Evolutionary conservation across 2,113 vertebrate species (phyloP), one percentile per base, ranked within the genome.

Genomic region (Dasypus novemcinctus): DNA sequence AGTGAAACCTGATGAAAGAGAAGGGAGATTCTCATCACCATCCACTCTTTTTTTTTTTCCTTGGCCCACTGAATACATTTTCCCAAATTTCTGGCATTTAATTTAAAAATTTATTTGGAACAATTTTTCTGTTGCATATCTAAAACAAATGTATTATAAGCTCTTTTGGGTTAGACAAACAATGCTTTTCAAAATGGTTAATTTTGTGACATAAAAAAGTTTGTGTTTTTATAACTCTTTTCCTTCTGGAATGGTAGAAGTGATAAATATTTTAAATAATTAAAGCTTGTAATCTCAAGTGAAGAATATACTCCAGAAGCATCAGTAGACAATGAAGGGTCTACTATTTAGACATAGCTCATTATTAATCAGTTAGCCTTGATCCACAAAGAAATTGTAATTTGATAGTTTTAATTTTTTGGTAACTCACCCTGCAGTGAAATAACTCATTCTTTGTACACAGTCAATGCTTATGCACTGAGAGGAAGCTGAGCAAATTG

Each of bases 1-100:
- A 98, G 71, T 96, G 93, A 96, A 97, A 98, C 95, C 95, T 10
- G 95, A 97, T 97, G 96, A 96, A 97, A 96, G 86, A 92, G 75
- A 93, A 57, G 92, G 83, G 54, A 85, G 59, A 91, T 52, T 94
- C 96, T 95, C 91, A 94, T 95, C 89, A 90, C 80, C 66, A 91
- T 95, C 78, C 93, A 82, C 76, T 89, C 54, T 64, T 91, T 63
- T 8, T 43, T 57, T 91, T 93, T 97, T 96, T 97, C 97, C 87
- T 97, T 98, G 96, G 95, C 95, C 88, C 94, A 95, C 59, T 84
- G 71, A 93, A 54, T 81, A 68, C 63, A 85, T 96, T 97, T 97
- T 75, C 91, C 87, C 69, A 89, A 97, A 80, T 96, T 95, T 81
- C 90, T 97, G 95, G 95, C 96, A 96, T 95, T 97, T 96, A 33